A percentile compares a stretch with the other conserved stretches of the same genome.
These are phyloP conservation scores for Macrobrachium rosenbergii DNA, from an alignment of 1,140 invertebrate genomes.

Conservation along the genomic window DNA sequence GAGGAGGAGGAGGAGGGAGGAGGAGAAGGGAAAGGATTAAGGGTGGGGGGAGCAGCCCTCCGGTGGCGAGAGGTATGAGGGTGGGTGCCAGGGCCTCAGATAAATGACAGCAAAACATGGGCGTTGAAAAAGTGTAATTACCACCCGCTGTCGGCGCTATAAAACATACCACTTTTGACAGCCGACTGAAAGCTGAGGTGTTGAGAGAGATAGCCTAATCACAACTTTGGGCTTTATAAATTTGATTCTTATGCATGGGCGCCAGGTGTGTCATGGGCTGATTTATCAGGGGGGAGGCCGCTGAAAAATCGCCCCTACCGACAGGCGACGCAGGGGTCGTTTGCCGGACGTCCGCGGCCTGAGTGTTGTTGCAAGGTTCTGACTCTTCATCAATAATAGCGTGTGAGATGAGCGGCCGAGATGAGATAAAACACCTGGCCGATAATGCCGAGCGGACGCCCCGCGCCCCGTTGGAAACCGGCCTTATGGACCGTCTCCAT, in stretches of 20 bases:
- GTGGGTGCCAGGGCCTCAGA: neutral
- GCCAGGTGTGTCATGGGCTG: constrained; percentile 40
- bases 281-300: constrained; percentile 27
- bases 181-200: constrained; percentile 57
- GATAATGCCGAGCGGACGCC: constrained; percentile 9
- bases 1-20: neutral
- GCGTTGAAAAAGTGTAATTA: constrained; percentile 46
- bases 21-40: neutral
- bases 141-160: constrained; percentile 35
- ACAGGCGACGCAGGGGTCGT: constrained; percentile 13
- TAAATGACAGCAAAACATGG: constrained; percentile 28
- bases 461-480: neutral
- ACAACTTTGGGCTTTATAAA: constrained; percentile 49
- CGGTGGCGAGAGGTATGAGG: neutral
- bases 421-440: constrained; percentile 46
- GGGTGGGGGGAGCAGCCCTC: neutral
- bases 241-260: constrained; percentile 62
- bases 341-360: neutral
- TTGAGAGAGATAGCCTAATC: constrained; percentile 56
- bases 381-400: constrained; percentile 49
- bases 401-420: constrained; percentile 45
- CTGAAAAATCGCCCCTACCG: constrained; percentile 28
- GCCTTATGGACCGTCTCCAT: no score
- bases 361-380: constrained; percentile 43
- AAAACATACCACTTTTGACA: constrained; percentile 46